Percentiles rank a stretch among this genome's conserved stretches.
Evolutionary conservation across 30 jellyfish, hydroid and myxozoan genomes (phyloP).

Genomic region (Aurelia coerulea): DNA sequence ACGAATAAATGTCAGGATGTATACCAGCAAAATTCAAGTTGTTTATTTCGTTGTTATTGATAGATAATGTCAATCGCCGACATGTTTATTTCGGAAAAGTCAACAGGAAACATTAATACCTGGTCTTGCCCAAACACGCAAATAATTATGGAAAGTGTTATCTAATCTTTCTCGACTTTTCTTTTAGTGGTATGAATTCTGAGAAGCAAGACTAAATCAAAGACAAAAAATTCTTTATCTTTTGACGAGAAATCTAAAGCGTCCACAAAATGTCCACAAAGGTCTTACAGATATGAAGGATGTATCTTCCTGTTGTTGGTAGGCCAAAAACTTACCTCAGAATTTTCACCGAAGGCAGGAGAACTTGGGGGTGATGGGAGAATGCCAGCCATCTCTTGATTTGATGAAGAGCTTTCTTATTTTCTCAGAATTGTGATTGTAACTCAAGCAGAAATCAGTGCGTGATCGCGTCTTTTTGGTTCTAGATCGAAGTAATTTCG

Average conservation of each 20-base stretch:
- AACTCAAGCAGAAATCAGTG: background rate
- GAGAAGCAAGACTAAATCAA: too few relatives aligned
- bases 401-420: background rate
- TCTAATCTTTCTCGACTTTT: too few relatives aligned
- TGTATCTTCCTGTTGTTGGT: background rate
- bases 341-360: slow-evolving; percentile 10
- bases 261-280: background rate
- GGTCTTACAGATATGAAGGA: background rate
- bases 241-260: background rate
- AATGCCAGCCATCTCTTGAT: slow-evolving; percentile 43
- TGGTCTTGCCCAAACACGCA: background rate
- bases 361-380: slow-evolving; percentile 78
- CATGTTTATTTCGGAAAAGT: background rate
- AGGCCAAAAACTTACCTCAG: slow-evolving; percentile 6
- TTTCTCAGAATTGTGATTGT: background rate
- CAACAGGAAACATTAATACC: background rate
- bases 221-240: too few relatives aligned
- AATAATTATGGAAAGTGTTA: too few relatives aligned
- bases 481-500: too few relatives aligned
- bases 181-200: too few relatives aligned
- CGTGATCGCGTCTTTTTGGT: background rate
- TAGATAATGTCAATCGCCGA: too few relatives aligned
- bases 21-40: too few relatives aligned
- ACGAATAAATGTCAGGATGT: too few relatives aligned
- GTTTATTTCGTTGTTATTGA: too few relatives aligned